These are phyloP conservation scores for Hyposmocoma kahamanoa DNA, from an alignment of 1,140 invertebrate genomes.

Conservation along the genomic window DNA sequence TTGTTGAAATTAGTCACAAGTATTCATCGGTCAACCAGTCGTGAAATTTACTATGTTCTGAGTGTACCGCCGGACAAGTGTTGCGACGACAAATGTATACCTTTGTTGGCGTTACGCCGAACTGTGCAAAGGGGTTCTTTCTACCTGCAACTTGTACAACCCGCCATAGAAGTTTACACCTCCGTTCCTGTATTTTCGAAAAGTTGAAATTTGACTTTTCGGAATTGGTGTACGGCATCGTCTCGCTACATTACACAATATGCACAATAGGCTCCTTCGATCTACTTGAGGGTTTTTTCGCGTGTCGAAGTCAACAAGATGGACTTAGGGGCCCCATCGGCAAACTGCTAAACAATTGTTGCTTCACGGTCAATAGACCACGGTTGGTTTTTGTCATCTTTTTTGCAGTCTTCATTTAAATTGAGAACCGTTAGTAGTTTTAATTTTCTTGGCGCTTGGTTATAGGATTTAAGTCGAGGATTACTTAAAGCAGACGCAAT, in stretches of 20 bases:
- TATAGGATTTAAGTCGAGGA: conserved; percentile 37
- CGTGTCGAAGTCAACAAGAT: conserved; percentile 65
- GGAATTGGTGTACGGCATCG: conserved; percentile 21
- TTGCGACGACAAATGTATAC: conserved; percentile 45
- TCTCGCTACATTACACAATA: conserved; percentile 68
- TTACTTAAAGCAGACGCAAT: conserved; percentile 18
- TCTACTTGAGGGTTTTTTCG: conserved; percentile 64
- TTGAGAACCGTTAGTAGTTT: conserved; percentile 37
- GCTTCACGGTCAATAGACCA: conserved; percentile 67
- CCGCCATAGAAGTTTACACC: conserved; percentile 19
- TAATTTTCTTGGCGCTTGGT: conserved; percentile 29
- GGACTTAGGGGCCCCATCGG: conserved; percentile 56
- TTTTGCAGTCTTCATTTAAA: conserved; percentile 14
- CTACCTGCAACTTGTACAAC: conserved; percentile 51
- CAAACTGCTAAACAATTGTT: conserved; percentile 69
- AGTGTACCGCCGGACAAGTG: conserved; percentile 53
- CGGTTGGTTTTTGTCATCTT: conserved; percentile 52
- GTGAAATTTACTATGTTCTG: conserved; percentile 63
- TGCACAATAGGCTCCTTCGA: conserved; percentile 62
- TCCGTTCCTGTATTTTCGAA: too few species aligned
- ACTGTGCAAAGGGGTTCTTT: conserved; percentile 71
- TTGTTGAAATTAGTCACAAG: conserved; percentile 62
- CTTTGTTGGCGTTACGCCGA: conserved; percentile 46
- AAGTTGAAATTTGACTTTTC: neutral
- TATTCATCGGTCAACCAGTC: conserved; percentile 55